phyloP scores from a whole-genome alignment of 2,113 vertebrate species.

The Vulpes vulpes region DNA sequence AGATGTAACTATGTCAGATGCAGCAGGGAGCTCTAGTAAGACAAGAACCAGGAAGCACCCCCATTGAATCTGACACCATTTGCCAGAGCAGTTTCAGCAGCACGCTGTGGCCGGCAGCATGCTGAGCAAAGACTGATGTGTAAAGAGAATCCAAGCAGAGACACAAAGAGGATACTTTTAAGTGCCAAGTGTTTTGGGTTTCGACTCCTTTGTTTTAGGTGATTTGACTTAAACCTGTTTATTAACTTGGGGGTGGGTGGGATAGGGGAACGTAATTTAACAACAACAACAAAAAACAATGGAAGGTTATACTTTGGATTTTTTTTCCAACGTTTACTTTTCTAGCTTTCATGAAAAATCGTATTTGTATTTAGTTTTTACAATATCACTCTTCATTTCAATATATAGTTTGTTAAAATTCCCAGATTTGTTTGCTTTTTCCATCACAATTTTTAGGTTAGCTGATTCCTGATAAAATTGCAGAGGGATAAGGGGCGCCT shows the following conservation, averaged over 20 bases:
- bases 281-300: background rate
- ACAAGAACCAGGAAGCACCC: background rate
- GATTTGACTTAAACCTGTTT: background rate
- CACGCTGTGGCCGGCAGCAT: background rate
- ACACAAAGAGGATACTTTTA: background rate
- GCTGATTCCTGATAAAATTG: background rate
- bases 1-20: background rate
- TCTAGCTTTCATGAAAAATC: slow-evolving; percentile 27
- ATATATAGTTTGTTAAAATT: background rate
- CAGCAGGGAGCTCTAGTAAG: background rate
- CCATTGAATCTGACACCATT: background rate
- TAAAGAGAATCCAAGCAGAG: background rate
- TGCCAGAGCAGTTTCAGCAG: background rate
- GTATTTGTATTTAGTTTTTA: background rate
- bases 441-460: background rate
- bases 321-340: slow-evolving; percentile 20
- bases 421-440: background rate
- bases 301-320: background rate
- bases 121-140: background rate
- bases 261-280: background rate
- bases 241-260: background rate
- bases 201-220: slow-evolving; percentile 19
- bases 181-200: background rate
- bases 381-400: background rate
- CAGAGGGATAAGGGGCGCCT: background rate